Percentiles rank a stretch among this genome's conserved stretches.
phyloP scores from a whole-genome alignment of 2,888 invertebrate genomes.

The Tortricodes alternella region DNA sequence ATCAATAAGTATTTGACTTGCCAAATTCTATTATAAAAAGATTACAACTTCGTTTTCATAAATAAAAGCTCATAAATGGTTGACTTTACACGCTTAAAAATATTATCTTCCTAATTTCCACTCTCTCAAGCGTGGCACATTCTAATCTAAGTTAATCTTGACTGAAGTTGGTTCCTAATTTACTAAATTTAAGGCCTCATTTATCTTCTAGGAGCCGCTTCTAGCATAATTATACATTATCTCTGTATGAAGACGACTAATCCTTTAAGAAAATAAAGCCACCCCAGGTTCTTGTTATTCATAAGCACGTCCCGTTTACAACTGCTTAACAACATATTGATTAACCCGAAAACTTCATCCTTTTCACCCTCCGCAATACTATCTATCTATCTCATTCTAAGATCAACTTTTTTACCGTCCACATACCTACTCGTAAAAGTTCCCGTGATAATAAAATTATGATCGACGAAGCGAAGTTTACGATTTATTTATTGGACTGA shows the following conservation, averaged over 20 bases:
- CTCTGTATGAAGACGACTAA: constrained; percentile 6
- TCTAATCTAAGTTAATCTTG: constrained; percentile 17
- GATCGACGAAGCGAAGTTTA: constrained; percentile 61
- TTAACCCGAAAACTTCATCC: constrained; percentile 34
- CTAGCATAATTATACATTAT: constrained; percentile 21
- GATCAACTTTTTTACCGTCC: constrained; percentile 30
- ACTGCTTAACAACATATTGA: constrained; percentile 44
- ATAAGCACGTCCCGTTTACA: constrained; percentile 25
- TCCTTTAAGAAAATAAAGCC: constrained; percentile 11
- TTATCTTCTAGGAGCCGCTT: constrained; percentile 21
- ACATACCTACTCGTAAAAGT: constrained; percentile 31
- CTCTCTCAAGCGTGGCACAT: not conserved
- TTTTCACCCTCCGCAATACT: constrained; percentile 2
- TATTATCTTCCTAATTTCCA: not conserved
- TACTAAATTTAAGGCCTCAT: constrained; percentile 18
- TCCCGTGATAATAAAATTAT: constrained; percentile 71
- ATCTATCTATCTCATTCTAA: constrained; percentile 18
- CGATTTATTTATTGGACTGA: constrained; percentile 68
- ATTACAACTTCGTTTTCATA: no score
- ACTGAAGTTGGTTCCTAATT: constrained; percentile 26
- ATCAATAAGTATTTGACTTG: no score
- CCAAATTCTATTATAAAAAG: no score
- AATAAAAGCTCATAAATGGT: no score
- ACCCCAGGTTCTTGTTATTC: constrained; percentile 13
- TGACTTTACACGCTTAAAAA: not conserved